These are phyloP conservation scores for Sarcoramphus papa DNA, from an alignment of 2,797 vertebrate genomes.

Conservation along the genomic window DNA sequence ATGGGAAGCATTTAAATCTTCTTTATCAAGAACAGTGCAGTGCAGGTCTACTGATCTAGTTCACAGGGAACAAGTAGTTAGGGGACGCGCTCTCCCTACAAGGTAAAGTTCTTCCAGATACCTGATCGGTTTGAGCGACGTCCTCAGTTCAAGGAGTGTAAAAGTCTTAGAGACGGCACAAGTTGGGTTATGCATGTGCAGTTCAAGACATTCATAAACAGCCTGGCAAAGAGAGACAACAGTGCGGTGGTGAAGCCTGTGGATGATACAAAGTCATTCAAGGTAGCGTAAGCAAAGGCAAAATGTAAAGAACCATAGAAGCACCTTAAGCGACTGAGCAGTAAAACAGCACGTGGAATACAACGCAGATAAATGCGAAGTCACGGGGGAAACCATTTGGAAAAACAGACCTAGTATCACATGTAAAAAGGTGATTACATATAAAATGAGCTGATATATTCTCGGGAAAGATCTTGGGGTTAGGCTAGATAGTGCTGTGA, in stretches of 20 bases:
- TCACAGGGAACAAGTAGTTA: background rate
- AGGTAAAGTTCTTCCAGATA: background rate
- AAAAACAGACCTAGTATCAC: background rate
- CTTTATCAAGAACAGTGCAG: background rate
- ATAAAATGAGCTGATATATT: background rate
- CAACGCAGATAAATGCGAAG: background rate
- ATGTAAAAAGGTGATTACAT: background rate
- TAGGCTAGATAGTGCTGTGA: background rate
- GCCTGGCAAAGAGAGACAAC: background rate
- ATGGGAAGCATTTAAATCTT: background rate
- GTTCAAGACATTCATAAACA: background rate
- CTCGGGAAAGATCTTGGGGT: background rate
- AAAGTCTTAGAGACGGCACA: background rate
- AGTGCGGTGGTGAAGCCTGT: background rate
- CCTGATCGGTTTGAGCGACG: background rate
- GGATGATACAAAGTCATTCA: accelerated
- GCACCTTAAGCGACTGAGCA: background rate
- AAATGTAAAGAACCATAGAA: background rate
- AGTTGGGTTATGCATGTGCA: background rate
- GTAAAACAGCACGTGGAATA: background rate
- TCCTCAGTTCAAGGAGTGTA: background rate
- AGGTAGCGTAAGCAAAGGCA: background rate
- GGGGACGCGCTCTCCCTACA: background rate
- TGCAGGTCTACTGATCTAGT: background rate
- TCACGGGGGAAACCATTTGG: background rate